phyloP scores from a whole-genome alignment of 2,113 vertebrate genomes.

The Strigops habroptila region DNA sequence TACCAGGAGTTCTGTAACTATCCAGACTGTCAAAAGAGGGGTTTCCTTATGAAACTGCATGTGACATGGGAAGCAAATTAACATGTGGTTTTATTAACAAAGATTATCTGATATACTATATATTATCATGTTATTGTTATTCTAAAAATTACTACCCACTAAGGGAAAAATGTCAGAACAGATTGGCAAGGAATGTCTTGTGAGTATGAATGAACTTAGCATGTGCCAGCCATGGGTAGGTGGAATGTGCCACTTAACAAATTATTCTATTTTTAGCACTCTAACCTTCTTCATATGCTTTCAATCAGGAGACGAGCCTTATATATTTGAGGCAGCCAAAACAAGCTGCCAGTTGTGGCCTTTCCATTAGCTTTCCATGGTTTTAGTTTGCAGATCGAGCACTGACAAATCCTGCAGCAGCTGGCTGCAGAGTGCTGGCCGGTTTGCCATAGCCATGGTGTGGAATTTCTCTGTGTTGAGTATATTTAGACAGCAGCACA shows the following conservation, averaged over 20 bases:
- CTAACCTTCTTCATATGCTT: slow-evolving; percentile 15
- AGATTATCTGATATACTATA: not conserved
- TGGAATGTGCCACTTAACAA: slow-evolving; percentile 53
- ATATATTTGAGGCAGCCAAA: not conserved
- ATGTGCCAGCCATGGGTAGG: slow-evolving; percentile 12
- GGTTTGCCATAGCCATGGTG: slow-evolving; percentile 52
- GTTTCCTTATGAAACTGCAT: not conserved
- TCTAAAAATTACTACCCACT: not conserved
- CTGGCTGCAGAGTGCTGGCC: slow-evolving; percentile 10
- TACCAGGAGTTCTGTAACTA: not conserved
- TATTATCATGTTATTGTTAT: not conserved
- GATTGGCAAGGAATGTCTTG: not conserved
- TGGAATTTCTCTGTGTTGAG: slow-evolving; percentile 74
- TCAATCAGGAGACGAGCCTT: slow-evolving; percentile 1
- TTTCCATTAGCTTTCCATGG: slow-evolving; percentile 27
- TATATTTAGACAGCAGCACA: slow-evolving; percentile 73
- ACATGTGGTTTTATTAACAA: not conserved
- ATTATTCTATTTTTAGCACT: slow-evolving; percentile 54
- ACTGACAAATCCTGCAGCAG: slow-evolving; percentile 14
- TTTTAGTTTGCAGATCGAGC: not conserved
- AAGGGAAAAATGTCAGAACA: not conserved
- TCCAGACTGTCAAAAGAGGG: not conserved
- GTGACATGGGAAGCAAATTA: not conserved
- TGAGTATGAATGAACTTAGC: slow-evolving; percentile 45
- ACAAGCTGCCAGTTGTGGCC: slow-evolving; percentile 21